These are phyloP conservation scores for Pseudomugil tenellus DNA, from an alignment of 2,797 vertebrate species.

Conservation along the genomic window DNA sequence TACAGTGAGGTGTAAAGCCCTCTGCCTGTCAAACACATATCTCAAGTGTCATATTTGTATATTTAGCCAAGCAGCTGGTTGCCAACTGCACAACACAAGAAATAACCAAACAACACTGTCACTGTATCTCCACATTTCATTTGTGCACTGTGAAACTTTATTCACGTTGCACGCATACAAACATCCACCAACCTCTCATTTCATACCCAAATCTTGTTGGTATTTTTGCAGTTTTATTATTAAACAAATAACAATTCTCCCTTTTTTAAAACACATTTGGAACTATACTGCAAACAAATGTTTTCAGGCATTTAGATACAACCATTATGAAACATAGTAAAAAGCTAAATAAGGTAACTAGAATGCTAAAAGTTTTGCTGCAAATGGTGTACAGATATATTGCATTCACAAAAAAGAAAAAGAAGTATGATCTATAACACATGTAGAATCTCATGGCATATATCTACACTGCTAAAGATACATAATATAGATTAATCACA, in stretches of 20 bases:
- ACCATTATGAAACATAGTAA: constrained; percentile 73
- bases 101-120: constrained; percentile 51
- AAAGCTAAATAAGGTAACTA: constrained; percentile 75
- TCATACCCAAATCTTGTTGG: neutral
- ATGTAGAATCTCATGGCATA: constrained; percentile 66
- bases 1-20: constrained; percentile 56
- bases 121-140: constrained; percentile 38
- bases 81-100: constrained; percentile 43
- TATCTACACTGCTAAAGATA: constrained; percentile 78
- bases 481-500: constrained; percentile 78
- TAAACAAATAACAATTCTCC: constrained; percentile 78
- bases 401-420: constrained; percentile 48
- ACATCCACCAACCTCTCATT: neutral
- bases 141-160: neutral
- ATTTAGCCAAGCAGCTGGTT: constrained; percentile 56
- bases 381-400: constrained; percentile 56
- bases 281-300: constrained; percentile 71
- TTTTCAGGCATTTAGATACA: constrained; percentile 74
- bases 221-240: constrained; percentile 73
- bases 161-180: neutral
- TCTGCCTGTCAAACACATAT: constrained; percentile 51
- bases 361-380: constrained; percentile 68
- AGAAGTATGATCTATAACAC: constrained; percentile 47
- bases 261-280: constrained; percentile 75
- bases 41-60: constrained; percentile 71